A percentile compares a stretch with the other conserved stretches of the same genome.
phyloP scores from a whole-genome alignment of 2,797 vertebrate species.

The Leptatherina wallacei region DNA sequence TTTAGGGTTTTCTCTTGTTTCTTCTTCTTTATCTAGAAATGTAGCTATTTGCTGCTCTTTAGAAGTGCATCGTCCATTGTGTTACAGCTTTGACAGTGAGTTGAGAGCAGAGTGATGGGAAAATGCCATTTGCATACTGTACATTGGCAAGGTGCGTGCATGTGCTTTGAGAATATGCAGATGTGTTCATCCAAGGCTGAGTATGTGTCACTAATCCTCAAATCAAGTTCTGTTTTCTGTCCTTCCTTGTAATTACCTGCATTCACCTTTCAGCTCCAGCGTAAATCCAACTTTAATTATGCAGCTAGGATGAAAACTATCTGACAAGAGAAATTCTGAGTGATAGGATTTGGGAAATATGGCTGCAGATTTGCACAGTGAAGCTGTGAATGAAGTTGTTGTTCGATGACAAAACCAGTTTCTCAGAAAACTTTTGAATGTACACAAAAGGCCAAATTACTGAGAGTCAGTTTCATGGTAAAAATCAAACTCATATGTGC shows the following conservation, averaged over 20 bases:
- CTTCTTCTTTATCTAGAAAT: too few relatives aligned
- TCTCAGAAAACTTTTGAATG: slow-evolving; percentile 29
- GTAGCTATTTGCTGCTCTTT: slow-evolving; percentile 10
- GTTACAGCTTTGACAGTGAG: slow-evolving; percentile 21
- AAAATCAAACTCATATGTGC: neutral
- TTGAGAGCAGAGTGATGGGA: slow-evolving; percentile 5
- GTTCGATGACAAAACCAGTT: slow-evolving; percentile 8
- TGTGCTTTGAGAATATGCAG: slow-evolving; percentile 12
- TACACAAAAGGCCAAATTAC: slow-evolving; percentile 7
- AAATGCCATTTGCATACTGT: neutral
- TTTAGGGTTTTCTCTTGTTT: too few relatives aligned
- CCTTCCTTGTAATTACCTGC: slow-evolving; percentile 40
- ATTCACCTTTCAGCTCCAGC: slow-evolving; percentile 45
- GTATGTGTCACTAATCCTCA: slow-evolving; percentile 22
- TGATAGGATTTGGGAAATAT: slow-evolving; percentile 25
- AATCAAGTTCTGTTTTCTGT: slow-evolving; percentile 17
- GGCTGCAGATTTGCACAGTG: slow-evolving; percentile 13
- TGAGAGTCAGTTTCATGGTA: neutral
- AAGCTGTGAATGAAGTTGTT: neutral
- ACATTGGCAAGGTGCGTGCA: slow-evolving; percentile 10
- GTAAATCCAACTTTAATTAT: slow-evolving; percentile 49
- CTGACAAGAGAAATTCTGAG: slow-evolving; percentile 41
- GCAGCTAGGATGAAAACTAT: slow-evolving; percentile 28
- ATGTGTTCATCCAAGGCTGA: neutral
- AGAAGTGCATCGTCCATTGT: neutral